Conservation (phyloP, 53 echinoderm and acorn worm species). For the Zoroaster sp. region DNA sequence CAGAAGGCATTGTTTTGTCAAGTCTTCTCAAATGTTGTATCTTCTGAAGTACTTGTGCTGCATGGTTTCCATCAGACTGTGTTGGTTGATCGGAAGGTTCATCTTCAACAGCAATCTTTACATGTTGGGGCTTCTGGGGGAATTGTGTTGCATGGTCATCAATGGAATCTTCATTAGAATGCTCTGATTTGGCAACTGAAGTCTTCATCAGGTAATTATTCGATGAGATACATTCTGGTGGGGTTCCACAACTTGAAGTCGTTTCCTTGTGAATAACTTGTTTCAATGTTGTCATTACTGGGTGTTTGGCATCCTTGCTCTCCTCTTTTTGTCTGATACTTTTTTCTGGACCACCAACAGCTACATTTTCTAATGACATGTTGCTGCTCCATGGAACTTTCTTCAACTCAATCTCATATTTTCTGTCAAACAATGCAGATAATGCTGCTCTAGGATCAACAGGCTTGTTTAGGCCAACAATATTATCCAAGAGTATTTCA, state of each 20-base stretch:
- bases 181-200: too few species aligned
- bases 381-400: neutral
- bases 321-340: neutral
- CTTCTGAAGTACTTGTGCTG: too few species aligned
- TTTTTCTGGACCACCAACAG: neutral
- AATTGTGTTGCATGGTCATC: neutral
- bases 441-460: slow-evolving; percentile 58
- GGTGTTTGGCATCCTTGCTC: neutral
- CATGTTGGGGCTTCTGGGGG: neutral
- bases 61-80: neutral
- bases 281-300: neutral
- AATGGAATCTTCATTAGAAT: neutral
- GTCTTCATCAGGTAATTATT: neutral
- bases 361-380: neutral
- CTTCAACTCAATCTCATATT: slow-evolving; percentile 1
- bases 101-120: neutral
- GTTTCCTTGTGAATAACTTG: neutral
- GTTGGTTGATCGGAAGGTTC: neutral
- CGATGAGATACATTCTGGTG: neutral
- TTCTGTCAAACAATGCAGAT: slow-evolving; percentile 18
- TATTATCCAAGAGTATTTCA: neutral
- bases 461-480: slow-evolving; percentile 10
- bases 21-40: neutral
- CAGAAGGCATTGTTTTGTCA: neutral
- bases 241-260: neutral